These are phyloP conservation scores for Cyclargus thomasi DNA, from an alignment of 1,140 invertebrate species.

Conservation along the genomic window DNA sequence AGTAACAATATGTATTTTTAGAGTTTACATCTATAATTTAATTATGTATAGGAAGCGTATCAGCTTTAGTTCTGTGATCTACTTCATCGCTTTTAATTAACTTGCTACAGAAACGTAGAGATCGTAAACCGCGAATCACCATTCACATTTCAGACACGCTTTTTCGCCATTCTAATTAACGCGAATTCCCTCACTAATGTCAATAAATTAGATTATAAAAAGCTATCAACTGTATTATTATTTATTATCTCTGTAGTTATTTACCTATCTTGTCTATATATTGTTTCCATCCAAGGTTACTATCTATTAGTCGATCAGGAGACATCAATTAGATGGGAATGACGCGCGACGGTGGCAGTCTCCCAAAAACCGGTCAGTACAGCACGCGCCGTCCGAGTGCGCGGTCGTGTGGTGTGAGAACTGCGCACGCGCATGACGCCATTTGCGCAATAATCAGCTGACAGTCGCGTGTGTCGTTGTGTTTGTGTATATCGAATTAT, in stretches of 20 bases:
- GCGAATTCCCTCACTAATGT: background rate
- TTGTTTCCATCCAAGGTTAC: slow-evolving; percentile 17
- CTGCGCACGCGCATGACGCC: slow-evolving; percentile 30
- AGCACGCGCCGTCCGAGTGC: slow-evolving; percentile 23
- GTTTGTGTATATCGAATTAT: background rate
- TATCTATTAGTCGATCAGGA: slow-evolving; percentile 19
- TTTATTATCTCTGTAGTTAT: background rate
- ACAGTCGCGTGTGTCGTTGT: slow-evolving; percentile 31
- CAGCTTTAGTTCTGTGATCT: too few species aligned
- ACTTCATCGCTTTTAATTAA: too few species aligned
- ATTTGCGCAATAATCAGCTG: slow-evolving; percentile 40
- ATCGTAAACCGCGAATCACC: too few species aligned
- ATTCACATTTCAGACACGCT: too few species aligned
- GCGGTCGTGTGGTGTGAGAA: slow-evolving; percentile 23
- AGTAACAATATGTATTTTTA: too few species aligned
- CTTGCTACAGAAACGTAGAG: too few species aligned
- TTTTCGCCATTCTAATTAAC: background rate
- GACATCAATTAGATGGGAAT: slow-evolving; percentile 21
- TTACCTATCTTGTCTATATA: background rate
- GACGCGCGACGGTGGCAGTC: slow-evolving; percentile 39
- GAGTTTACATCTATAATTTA: too few species aligned
- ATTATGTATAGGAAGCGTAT: too few species aligned
- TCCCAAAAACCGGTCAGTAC: slow-evolving; percentile 40
- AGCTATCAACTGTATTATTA: background rate
- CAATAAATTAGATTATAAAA: background rate